phyloP scores from a whole-genome alignment of 2,113 vertebrate genomes.

The Megaptera novaeangliae region DNA sequence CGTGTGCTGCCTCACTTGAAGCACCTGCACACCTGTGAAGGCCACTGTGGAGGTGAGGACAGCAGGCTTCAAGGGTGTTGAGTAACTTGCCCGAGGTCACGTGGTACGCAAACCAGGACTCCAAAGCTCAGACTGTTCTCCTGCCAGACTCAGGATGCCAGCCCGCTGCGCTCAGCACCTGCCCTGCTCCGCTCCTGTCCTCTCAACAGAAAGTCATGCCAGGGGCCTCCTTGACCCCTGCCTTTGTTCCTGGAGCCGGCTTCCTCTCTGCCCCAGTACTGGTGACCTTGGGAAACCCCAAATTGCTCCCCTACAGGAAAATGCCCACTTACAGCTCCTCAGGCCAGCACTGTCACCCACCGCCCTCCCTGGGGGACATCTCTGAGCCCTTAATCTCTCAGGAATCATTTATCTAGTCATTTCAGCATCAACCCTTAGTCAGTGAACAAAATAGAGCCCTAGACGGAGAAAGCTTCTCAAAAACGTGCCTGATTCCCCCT shows the following conservation, averaged over 20 bases:
- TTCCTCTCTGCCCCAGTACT: neutral
- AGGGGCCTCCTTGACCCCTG: neutral
- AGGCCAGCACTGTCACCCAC: neutral
- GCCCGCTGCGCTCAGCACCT: rapidly evolving
- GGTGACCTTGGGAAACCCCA: neutral
- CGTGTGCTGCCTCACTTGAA: rapidly evolving
- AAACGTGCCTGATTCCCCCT: neutral
- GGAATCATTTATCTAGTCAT: rapidly evolving
- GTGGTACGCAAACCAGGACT: neutral
- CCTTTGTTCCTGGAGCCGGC: neutral
- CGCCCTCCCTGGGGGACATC: rapidly evolving
- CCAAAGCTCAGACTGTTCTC: neutral
- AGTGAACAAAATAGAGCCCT: neutral
- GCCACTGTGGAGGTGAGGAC: neutral
- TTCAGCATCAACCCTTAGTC: neutral
- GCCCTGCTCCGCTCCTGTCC: no score
- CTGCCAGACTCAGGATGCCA: rapidly evolving
- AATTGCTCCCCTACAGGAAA: neutral
- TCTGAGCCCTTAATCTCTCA: rapidly evolving
- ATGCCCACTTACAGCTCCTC: no score
- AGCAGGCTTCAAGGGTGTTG: neutral
- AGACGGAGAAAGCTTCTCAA: neutral
- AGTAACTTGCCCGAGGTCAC: neutral
- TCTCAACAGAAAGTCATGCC: neutral
- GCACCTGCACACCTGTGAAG: neutral